Base-by-base conservation (phyloP, 2,113 vertebrate species). In the Circaetus cinerascens region DNA sequence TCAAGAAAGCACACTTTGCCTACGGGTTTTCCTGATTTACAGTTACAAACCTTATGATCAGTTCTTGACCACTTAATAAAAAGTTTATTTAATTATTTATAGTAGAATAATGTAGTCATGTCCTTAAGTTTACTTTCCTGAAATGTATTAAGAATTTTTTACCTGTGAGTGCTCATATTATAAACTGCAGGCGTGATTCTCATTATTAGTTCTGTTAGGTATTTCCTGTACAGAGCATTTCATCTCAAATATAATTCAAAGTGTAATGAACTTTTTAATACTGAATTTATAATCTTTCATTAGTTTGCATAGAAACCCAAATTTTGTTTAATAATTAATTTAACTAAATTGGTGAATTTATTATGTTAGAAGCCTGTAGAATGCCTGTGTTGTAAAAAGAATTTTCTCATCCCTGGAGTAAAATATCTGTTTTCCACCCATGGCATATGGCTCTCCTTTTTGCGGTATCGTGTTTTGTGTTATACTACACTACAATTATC, bases 251-350 rank as follows among this genome's bases (percentile, higher is more conserved):
- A 55, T 80, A 88, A 80, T 89, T 95, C 36, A 66, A 43, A 71
- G 13, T 63, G 14, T 83, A 88, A 97, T 88, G n/a, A 88, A 84
- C 55, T 93, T 94, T 81, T 67, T 29, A 88, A 88, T 92, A 88
- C 22, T 84, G 41, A 83, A 91, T 88, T 90, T 89, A 36, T 91
- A 79, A 83, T 83, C 7, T 72, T 90, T 90, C 57, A 62, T 95
- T 93, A 88, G 36, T 94, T 88, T 67, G 9, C 67, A 57, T 30
- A 69, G 29, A 90, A 91, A 57, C 22, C 2, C 27, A 84, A 63
- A 81, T 93, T 93, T 88, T 83, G 6, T 66, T 94, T 69, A 92
- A 95, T 83, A 94, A 68, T 86, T 72, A 71, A n/a, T 90, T 57
- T 64, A 74, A 59, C 6, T 43, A 25, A 80, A 63, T 74, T 64